phyloP scores from a whole-genome alignment of 1,140 invertebrate genomes.

The Listronotus bonariensis region DNA sequence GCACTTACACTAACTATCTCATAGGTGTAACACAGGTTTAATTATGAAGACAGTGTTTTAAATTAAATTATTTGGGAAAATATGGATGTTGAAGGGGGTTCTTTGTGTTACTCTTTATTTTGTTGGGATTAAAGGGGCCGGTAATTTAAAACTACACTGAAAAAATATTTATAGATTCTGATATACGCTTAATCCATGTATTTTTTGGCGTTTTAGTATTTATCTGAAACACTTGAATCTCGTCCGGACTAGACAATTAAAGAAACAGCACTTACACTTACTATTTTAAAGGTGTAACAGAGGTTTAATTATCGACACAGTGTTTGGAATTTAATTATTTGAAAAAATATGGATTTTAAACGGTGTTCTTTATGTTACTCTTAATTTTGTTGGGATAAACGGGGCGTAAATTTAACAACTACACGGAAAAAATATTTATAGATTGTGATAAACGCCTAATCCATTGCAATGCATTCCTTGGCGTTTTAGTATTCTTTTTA shows the following conservation, averaged over 20 bases:
- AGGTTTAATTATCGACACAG: constrained; percentile 4
- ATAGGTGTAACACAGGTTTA: constrained; percentile 28
- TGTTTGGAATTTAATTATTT: not conserved
- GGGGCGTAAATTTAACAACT: too few species aligned
- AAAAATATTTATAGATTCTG: too few species aligned
- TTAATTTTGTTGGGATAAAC: not conserved
- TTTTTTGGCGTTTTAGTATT: constrained; percentile 55
- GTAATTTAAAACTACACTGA: too few species aligned
- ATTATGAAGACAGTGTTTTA: not conserved
- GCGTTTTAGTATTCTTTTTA: constrained; percentile 55
- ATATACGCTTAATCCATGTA: constrained; percentile 55
- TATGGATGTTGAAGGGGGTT: too few species aligned
- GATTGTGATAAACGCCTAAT: constrained; percentile 50
- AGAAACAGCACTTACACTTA: constrained; percentile 53
- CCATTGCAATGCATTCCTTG: constrained; percentile 55
- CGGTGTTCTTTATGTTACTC: not conserved
- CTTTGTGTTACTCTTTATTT: too few species aligned
- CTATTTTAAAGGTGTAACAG: constrained; percentile 38
- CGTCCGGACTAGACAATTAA: constrained; percentile 49
- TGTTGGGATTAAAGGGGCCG: too few species aligned
- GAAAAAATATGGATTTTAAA: not conserved
- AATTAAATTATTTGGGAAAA: not conserved
- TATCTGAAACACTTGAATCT: constrained; percentile 50
- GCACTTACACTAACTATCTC: constrained; percentile 51
- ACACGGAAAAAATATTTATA: too few species aligned